phyloP scores from a whole-genome alignment of 1,140 invertebrate species.

The Sweltsa coloradensis region DNA sequence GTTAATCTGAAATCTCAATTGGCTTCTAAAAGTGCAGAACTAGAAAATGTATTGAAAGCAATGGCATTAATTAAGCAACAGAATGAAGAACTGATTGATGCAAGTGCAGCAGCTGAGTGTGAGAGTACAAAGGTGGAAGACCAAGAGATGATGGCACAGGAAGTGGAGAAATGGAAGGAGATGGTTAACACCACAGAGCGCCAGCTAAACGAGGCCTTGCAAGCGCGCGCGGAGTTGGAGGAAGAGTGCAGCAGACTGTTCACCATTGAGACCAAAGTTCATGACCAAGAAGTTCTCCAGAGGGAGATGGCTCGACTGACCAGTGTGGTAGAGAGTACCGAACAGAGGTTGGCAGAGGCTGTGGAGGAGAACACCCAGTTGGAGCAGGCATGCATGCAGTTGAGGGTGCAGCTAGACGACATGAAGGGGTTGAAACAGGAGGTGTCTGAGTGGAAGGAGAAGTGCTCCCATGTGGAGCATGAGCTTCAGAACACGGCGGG shows the following conservation, averaged over 20 bases:
- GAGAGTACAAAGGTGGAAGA: not conserved
- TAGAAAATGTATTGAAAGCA: no score
- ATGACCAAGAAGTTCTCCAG: not conserved
- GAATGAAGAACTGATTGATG: no score
- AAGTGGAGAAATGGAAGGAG: not conserved
- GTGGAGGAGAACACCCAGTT: not conserved
- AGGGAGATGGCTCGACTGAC: not conserved
- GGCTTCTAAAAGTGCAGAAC: no score
- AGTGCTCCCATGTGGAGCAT: not conserved
- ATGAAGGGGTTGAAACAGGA: not conserved
- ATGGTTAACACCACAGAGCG: not conserved
- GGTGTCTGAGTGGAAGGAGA: not conserved
- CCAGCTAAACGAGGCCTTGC: slow-evolving; percentile 1
- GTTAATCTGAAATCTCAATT: no score
- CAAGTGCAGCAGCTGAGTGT: not conserved
- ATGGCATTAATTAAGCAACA: no score
- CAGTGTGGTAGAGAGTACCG: not conserved
- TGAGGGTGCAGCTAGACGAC: not conserved
- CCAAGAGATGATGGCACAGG: not conserved
- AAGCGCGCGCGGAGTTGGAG: not conserved
- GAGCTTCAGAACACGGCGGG: no score
- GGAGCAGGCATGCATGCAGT: not conserved
- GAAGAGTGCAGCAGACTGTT: slow-evolving; percentile 6
- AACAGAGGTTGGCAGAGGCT: not conserved
- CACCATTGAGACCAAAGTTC: not conserved